Conservation (phyloP, 2,113 vertebrate genomes). For the Phalacrocorax aristotelis region DNA sequence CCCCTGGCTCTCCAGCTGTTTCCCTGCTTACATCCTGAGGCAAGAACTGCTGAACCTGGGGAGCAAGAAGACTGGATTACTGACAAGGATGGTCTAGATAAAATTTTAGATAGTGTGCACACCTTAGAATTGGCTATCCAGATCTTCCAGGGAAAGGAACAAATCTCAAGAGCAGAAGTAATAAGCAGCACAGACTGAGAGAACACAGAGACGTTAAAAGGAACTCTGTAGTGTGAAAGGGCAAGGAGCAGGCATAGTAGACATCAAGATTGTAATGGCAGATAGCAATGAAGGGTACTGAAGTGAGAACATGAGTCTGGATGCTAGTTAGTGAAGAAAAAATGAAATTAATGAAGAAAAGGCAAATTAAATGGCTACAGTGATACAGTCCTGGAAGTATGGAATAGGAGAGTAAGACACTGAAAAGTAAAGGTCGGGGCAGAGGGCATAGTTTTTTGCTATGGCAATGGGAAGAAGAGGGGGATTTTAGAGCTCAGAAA, state of each 20-base stretch:
- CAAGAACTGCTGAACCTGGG: constrained; percentile 28
- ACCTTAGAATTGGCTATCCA: not conserved
- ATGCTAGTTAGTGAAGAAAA: not conserved
- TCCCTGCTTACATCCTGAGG: not conserved
- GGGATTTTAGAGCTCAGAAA: not conserved
- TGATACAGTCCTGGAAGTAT: not conserved
- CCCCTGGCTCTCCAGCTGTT: constrained; percentile 47
- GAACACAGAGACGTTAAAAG: not conserved
- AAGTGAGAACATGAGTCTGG: not conserved
- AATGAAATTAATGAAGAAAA: not conserved
- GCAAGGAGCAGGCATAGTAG: not conserved
- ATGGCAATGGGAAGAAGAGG: not conserved
- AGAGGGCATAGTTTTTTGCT: not conserved
- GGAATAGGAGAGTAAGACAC: not conserved
- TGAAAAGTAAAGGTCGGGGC: not conserved
- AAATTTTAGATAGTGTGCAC: not conserved
- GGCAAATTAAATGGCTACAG: not conserved
- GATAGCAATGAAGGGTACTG: not conserved
- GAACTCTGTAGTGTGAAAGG: not conserved
- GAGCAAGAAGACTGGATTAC: not conserved
- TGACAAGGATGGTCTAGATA: not conserved
- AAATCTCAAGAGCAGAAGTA: not conserved
- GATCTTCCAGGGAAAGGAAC: not conserved
- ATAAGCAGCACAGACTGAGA: not conserved
- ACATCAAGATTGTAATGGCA: not conserved